These are phyloP conservation scores for Silurus lanzhouensis DNA, from an alignment of 2,797 vertebrate genomes.

Conservation along the genomic window DNA sequence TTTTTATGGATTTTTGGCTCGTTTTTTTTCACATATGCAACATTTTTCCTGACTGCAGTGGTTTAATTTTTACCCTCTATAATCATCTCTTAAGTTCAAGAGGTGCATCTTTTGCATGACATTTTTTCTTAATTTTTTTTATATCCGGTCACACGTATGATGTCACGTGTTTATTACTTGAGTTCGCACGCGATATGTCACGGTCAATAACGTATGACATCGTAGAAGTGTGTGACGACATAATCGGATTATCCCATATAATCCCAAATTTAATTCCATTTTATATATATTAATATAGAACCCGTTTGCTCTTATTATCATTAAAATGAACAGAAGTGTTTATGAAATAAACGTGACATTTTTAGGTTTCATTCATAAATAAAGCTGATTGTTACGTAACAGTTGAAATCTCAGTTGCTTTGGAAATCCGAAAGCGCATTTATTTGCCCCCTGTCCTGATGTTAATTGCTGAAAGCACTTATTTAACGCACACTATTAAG, in stretches of 20 bases:
- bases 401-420: neutral
- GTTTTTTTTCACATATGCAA: neutral
- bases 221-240: neutral
- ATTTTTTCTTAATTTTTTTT: neutral
- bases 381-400: neutral
- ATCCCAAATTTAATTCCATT: neutral
- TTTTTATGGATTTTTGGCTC: neutral
- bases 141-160: neutral
- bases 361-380: neutral
- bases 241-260: neutral
- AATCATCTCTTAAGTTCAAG: neutral
- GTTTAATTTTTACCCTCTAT: neutral
- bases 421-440: neutral
- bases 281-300: neutral
- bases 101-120: neutral
- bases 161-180: neutral
- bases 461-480: neutral
- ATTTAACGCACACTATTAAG: conserved; percentile 3
- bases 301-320: neutral
- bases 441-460: neutral
- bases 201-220: neutral
- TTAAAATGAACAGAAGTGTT: neutral
- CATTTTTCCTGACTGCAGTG: neutral
- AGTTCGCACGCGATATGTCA: neutral
- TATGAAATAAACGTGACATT: neutral